Conservation (phyloP, 2,888 invertebrate species). For the Plebejus anna region DNA sequence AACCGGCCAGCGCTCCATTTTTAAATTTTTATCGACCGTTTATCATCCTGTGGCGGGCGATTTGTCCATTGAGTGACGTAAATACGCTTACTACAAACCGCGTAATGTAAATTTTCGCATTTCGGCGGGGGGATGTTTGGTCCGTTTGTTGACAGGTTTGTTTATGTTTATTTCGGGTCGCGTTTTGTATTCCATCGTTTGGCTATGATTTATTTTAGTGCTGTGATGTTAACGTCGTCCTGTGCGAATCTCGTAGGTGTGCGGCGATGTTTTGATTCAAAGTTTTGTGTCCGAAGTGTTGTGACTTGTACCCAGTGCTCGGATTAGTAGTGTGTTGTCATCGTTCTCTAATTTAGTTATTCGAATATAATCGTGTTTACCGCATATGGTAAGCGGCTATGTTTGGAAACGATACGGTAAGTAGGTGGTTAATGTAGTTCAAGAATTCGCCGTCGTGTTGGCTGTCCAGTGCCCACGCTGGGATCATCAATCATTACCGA, state of each 20-base stretch:
- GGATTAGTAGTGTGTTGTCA: constrained; percentile 24
- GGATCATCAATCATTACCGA: constrained; percentile 64
- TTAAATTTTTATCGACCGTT: neutral
- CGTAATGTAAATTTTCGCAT: constrained; percentile 36
- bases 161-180: constrained; percentile 72
- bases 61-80: constrained; percentile 39
- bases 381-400: constrained; percentile 41
- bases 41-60: neutral
- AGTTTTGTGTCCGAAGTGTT: constrained; percentile 25
- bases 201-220: constrained; percentile 26
- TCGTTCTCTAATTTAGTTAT: constrained; percentile 30
- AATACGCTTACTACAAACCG: constrained; percentile 42
- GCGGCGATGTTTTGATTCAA: constrained; percentile 49
- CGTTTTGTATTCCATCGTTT: constrained; percentile 63
- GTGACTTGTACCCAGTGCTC: constrained; percentile 23
- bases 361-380: constrained; percentile 29
- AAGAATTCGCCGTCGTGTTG: constrained; percentile 54
- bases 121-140: constrained; percentile 50
- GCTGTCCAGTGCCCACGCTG: constrained; percentile 65
- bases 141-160: constrained; percentile 64
- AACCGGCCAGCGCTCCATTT: neutral
- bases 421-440: constrained; percentile 59
- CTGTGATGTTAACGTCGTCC: constrained; percentile 20
- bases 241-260: constrained; percentile 43
- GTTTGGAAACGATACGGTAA: constrained; percentile 53